Evolutionary conservation across 2,113 vertebrate species (phyloP).

Genomic region (Pterophyllum scalare): DNA sequence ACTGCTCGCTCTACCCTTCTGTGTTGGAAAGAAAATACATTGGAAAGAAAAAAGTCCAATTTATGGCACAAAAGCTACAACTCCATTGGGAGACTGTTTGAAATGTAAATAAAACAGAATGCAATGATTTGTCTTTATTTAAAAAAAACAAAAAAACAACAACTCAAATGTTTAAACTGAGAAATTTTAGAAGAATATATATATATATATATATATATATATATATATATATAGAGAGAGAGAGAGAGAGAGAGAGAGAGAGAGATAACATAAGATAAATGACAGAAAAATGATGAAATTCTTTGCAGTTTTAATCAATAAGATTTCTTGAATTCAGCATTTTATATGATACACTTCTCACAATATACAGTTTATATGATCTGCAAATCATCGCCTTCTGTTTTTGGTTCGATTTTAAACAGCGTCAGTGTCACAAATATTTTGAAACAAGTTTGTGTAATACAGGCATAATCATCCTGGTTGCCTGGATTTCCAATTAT

Average conservation of each 20-base stretch:
- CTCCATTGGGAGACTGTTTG: no score
- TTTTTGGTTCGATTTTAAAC: not conserved
- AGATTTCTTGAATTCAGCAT: not conserved
- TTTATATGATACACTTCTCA: not conserved
- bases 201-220: no score
- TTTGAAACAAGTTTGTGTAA: not conserved
- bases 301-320: no score
- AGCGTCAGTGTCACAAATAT: not conserved
- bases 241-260: no score
- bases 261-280: no score
- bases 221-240: no score
- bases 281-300: no score
- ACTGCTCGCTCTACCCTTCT: constrained; percentile 44
- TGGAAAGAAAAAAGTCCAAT: constrained; percentile 12
- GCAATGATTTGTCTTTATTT: no score
- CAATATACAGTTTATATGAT: not conserved
- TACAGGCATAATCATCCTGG: not conserved
- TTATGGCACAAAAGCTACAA: not conserved
- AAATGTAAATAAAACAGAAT: no score
- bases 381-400: not conserved
- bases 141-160: no score
- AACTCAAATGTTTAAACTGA: not conserved
- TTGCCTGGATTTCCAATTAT: not conserved
- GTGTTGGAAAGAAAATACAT: constrained; percentile 19
- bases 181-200: no score